A percentile compares a stretch with the other conserved stretches of the same genome.
phyloP scores from a whole-genome alignment of 2,113 vertebrate genomes.

The Sterrhoptilus dennistouni region DNA sequence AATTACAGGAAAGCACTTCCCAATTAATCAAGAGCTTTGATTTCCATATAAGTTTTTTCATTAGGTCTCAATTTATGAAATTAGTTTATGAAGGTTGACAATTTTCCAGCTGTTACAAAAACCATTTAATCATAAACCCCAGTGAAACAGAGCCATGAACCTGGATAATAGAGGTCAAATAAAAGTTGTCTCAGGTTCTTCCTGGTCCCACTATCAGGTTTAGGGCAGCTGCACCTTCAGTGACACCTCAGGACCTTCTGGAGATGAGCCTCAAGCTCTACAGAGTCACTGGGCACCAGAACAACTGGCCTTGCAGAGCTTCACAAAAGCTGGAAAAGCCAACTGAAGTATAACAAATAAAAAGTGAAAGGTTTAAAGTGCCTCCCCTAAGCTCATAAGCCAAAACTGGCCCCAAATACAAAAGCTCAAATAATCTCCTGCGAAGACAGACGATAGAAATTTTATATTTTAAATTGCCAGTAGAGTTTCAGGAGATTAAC shows the following conservation, averaged over 20 bases:
- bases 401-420: constrained; percentile 34
- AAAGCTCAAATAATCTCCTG: constrained; percentile 26
- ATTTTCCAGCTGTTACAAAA: background rate
- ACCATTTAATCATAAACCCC: background rate
- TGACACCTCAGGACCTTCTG: background rate
- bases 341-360: background rate
- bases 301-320: background rate
- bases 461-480: constrained; percentile 25
- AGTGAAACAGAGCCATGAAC: background rate
- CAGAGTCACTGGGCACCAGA: background rate
- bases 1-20: background rate
- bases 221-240: background rate
- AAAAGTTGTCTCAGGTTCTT: background rate
- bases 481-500: constrained; percentile 50
- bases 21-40: background rate
- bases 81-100: background rate
- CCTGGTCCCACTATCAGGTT: background rate
- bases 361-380: constrained; percentile 4
- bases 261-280: background rate
- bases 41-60: background rate
- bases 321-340: background rate
- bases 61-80: background rate
- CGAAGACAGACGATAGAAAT: background rate
- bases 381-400: background rate
- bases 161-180: rapidly evolving